Conservation (phyloP, 1,140 invertebrate genomes). For the Phymorhynchus buccinoides region DNA sequence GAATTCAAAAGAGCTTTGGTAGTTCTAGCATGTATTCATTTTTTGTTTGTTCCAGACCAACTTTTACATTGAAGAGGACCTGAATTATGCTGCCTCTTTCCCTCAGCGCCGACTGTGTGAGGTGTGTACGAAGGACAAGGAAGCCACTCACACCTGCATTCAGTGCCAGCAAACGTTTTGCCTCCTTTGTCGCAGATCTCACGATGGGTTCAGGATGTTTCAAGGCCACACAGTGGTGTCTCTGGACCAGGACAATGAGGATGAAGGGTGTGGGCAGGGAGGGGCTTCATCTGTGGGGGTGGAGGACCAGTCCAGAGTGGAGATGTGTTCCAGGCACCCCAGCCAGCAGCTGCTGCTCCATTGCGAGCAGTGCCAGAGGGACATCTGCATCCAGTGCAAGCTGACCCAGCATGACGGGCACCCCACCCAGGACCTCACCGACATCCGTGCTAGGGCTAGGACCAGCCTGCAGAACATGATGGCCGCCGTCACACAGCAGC, state of each 20-base stretch:
- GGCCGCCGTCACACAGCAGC: neutral
- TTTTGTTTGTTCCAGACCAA: too few relatives aligned
- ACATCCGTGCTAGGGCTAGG: constrained; percentile 1
- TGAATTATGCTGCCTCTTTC: neutral
- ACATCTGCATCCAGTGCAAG: constrained; percentile 33
- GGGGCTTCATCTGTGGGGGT: too few relatives aligned
- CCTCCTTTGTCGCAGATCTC: neutral
- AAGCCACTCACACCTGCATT: too few relatives aligned
- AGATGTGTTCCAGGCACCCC: constrained; percentile 6
- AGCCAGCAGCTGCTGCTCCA: neutral
- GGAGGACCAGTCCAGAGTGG: too few relatives aligned
- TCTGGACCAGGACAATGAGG: neutral
- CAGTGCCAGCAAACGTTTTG: too few relatives aligned
- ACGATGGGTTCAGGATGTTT: neutral
- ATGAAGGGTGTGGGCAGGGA: too few relatives aligned
- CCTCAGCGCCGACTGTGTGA: too few relatives aligned
- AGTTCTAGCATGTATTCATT: too few relatives aligned
- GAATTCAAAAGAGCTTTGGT: too few relatives aligned
- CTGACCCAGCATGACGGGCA: constrained; percentile 24
- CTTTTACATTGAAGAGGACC: too few relatives aligned
- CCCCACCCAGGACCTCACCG: constrained; percentile 10
- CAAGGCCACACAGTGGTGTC: neutral
- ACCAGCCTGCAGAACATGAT: neutral
- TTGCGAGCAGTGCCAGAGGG: neutral
- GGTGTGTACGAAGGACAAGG: neutral